Evolutionary conservation across 1,140 invertebrate genomes (phyloP), one percentile per base, ranked within the genome.

Genomic region (Hesperophylax magnus): DNA sequence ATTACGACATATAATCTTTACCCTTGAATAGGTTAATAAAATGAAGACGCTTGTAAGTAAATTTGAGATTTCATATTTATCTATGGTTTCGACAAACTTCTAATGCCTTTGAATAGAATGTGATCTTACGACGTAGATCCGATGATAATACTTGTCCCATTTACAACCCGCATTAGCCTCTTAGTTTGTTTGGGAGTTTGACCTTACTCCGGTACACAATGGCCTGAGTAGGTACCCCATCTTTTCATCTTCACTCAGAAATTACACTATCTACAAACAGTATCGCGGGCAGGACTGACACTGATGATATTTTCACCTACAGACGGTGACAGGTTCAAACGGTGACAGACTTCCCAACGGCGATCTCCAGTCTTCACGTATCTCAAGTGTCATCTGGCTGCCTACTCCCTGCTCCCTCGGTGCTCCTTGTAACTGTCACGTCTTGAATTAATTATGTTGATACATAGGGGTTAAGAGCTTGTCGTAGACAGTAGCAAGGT

Each of bases 301-400:
- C 63, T 67, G 31, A 39, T 67, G 27, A 34, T 39, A 34, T 39
- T 22, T 15, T 58, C n/a, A 58, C 56, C 56, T n/a, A 58, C 56
- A 15, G 60, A 24, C 20, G 20, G n/a, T 15, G 60, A 15, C 20
- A 61, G 60, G 15, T 61, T 67, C 63, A 31, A 11, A 20, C 63
- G 69, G 18, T 54, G 69, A 69, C 47, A 52, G 69, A 69, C 47
- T 47, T 65, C 60, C 63, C 52, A 60, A 15, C 18, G 58, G 76
- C 76, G 18, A 58, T 78, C 77, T 27, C 63, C 34, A 27, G 54
- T 58, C 77, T 22, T 53, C 52, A 52, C 24, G 47, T 78, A 78
- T 78, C 77, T 78, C 63, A 15, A 78, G 63, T 71, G 63, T 56
- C 77, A 78, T 78, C 77, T 78, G 27, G 63, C 52, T 60, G 5